phyloP scores from a whole-genome alignment of 2,113 vertebrate genomes.

The Pelvicachromis taeniatus region DNA sequence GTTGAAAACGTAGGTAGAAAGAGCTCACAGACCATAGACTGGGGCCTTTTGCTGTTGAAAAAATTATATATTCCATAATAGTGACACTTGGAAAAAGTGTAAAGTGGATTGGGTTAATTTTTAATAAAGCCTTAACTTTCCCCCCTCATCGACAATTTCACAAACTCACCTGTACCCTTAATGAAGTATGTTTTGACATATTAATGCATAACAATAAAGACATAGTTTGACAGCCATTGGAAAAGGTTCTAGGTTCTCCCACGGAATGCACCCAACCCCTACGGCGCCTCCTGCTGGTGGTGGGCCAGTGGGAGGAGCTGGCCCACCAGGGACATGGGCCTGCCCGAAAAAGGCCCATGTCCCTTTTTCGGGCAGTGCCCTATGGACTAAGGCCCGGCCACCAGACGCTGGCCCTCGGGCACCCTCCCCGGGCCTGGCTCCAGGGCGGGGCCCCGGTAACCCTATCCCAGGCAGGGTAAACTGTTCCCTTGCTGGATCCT shows the following conservation, averaged over 20 bases:
- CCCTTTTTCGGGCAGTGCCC: too few relatives aligned
- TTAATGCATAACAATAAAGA: neutral
- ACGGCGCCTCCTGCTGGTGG: too few relatives aligned
- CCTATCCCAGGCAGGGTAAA: too few relatives aligned
- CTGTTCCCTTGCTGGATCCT: too few relatives aligned
- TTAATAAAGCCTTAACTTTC: neutral
- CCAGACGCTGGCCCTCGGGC: too few relatives aligned
- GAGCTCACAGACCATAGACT: neutral
- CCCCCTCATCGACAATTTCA: neutral
- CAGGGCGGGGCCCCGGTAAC: too few relatives aligned
- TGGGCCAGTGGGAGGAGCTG: too few relatives aligned
- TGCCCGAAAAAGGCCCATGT: too few relatives aligned
- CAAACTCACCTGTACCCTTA: neutral
- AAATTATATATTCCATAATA: neutral
- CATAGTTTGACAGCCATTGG: neutral
- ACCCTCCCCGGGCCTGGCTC: too few relatives aligned
- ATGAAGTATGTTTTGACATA: neutral
- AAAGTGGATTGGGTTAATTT: neutral
- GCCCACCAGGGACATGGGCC: too few relatives aligned
- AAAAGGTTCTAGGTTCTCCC: neutral
- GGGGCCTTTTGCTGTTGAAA: neutral
- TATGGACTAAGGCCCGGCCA: too few relatives aligned
- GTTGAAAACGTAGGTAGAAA: neutral
- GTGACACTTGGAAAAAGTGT: neutral
- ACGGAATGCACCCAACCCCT: too few relatives aligned